Evolutionary conservation across 1,140 invertebrate genomes (phyloP).

Genomic region (Latrodectus geometricus): DNA sequence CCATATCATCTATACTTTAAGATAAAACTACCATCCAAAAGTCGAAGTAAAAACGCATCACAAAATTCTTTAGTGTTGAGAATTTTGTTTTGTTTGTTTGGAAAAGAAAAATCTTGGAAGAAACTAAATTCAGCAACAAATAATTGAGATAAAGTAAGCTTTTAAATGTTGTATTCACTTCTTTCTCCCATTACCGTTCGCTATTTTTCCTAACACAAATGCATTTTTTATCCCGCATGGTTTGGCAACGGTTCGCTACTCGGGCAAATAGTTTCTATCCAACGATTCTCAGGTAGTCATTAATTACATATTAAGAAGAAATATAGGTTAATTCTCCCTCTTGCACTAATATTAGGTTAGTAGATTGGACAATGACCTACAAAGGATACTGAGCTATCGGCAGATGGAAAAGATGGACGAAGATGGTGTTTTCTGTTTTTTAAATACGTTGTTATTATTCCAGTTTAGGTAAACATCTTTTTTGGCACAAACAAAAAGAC

Average conservation of each 20-base stretch:
- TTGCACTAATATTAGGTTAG: constrained; percentile 55
- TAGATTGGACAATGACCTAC: constrained; percentile 59
- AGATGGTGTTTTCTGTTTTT: not conserved
- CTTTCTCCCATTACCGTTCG: not conserved
- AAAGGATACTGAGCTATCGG: not conserved
- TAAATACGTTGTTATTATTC: not conserved
- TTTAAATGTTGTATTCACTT: not conserved
- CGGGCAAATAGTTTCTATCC: constrained; percentile 18
- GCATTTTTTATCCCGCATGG: not conserved
- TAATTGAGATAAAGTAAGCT: no score
- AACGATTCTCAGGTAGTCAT: not conserved
- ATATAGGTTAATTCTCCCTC: constrained; percentile 52
- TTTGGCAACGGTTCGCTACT: constrained; percentile 41
- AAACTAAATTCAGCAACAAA: no score
- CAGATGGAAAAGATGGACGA: not conserved
- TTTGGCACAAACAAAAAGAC: not conserved
- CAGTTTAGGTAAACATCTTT: not conserved
- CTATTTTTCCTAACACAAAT: constrained; percentile 1
- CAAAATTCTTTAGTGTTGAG: no score
- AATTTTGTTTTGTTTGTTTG: no score
- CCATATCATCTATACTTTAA: no score
- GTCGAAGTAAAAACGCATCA: no score
- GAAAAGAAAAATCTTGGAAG: no score
- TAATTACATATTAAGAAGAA: constrained; percentile 49
- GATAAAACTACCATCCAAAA: no score